phyloP scores from a whole-genome alignment of 2,113 vertebrate species.

The Callorhinus ursinus region DNA sequence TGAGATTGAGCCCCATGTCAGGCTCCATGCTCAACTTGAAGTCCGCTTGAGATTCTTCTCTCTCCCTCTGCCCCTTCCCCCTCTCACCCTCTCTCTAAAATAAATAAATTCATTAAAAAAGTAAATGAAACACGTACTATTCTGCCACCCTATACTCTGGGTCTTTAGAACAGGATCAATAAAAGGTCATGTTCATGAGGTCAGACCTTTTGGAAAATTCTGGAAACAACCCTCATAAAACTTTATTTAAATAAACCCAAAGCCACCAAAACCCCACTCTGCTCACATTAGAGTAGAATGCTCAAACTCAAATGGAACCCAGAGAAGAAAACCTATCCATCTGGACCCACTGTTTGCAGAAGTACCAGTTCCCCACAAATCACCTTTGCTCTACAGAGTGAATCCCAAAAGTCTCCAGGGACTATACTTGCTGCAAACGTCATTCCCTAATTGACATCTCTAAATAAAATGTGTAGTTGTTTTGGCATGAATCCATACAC shows the following conservation, averaged over 20 bases:
- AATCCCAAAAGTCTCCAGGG: neutral
- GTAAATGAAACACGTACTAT: neutral
- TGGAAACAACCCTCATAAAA: neutral
- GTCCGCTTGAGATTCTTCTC: neutral
- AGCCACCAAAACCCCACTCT: neutral
- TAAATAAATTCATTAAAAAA: neutral
- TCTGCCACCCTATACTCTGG: neutral
- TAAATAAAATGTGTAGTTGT: slow-evolving; percentile 10
- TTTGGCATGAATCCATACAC: neutral
- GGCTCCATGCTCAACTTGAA: neutral
- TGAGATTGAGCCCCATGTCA: neutral
- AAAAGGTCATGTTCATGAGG: neutral
- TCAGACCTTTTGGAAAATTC: slow-evolving; percentile 31
- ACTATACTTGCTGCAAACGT: neutral
- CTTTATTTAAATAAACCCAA: slow-evolving; percentile 17
- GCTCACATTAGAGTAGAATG: neutral
- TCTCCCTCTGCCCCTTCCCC: neutral
- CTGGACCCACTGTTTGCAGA: neutral
- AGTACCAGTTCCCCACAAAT: neutral
- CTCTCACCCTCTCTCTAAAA: neutral
- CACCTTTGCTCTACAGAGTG: neutral
- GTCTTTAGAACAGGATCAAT: neutral
- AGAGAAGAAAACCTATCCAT: neutral
- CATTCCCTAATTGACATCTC: neutral
- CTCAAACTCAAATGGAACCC: neutral